Percentiles rank a stretch among this genome's conserved stretches.
Conservation (phyloP, 2,797 vertebrate species). For the Tolypeutes matacus region DNA sequence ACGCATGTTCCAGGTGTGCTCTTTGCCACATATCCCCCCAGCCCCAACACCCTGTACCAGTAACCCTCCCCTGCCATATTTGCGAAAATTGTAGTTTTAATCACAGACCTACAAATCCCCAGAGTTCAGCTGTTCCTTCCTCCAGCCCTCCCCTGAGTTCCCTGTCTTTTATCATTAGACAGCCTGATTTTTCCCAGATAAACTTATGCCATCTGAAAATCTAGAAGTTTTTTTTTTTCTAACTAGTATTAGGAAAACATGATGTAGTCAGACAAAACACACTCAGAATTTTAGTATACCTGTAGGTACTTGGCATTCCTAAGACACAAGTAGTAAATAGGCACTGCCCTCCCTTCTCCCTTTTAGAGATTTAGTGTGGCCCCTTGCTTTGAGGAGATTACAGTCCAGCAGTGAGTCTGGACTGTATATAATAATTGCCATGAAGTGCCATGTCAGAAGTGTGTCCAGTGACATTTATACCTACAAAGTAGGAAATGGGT, state of each 20-base stretch:
- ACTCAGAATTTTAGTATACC: background rate
- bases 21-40: no score
- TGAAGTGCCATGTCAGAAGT: background rate
- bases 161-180: background rate
- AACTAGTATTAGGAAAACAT: background rate
- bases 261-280: background rate
- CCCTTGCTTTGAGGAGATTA: background rate
- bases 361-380: background rate
- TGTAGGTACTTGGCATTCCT: background rate
- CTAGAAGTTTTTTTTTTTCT: background rate
- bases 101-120: no score
- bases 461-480: background rate
- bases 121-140: no score
- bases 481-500: background rate
- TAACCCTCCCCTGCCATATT: no score
- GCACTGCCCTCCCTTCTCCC: background rate
- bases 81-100: no score
- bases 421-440: background rate
- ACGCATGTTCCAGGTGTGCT: no score
- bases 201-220: background rate
- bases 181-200: slow-evolving; percentile 18
- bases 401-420: background rate
- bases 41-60: no score
- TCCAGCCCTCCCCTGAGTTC: no score
- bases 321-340: background rate